Evolutionary conservation across 2,797 vertebrate species (phyloP).

Genomic region (Spinus pinus): DNA sequence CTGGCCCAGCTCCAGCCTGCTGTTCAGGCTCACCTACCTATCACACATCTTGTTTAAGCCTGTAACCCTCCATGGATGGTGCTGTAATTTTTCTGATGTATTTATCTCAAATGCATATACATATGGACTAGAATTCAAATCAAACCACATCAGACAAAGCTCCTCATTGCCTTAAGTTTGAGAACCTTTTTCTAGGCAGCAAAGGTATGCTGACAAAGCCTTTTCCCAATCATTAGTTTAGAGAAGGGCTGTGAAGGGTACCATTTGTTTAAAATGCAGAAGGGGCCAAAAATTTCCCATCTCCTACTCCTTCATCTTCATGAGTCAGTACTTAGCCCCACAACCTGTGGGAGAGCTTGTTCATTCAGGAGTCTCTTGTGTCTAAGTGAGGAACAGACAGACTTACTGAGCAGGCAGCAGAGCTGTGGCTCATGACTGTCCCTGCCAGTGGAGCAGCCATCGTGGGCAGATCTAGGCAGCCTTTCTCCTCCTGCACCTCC

Average conservation of each 20-base stretch:
- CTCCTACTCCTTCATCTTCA: background rate
- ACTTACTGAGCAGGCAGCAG: background rate
- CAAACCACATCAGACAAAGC: background rate
- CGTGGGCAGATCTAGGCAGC: fast-evolving
- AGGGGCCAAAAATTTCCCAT: background rate
- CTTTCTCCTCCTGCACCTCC: background rate
- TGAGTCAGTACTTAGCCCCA: background rate
- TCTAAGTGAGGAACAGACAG: background rate
- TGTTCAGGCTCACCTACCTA: background rate
- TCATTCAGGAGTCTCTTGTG: background rate
- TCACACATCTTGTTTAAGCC: background rate
- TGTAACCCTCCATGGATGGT: background rate
- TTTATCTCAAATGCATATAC: background rate
- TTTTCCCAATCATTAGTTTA: background rate
- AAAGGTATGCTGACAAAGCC: background rate
- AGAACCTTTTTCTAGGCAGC: background rate
- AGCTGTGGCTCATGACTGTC: background rate
- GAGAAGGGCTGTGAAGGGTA: background rate
- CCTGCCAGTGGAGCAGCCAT: background rate
- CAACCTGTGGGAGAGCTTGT: background rate
- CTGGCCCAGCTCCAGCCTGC: background rate
- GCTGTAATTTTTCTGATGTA: background rate
- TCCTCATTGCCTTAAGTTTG: background rate
- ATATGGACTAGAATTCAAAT: background rate
- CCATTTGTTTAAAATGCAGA: background rate